phyloP scores from a whole-genome alignment of 2,797 vertebrate genomes.

The Rachycentron canadum region DNA sequence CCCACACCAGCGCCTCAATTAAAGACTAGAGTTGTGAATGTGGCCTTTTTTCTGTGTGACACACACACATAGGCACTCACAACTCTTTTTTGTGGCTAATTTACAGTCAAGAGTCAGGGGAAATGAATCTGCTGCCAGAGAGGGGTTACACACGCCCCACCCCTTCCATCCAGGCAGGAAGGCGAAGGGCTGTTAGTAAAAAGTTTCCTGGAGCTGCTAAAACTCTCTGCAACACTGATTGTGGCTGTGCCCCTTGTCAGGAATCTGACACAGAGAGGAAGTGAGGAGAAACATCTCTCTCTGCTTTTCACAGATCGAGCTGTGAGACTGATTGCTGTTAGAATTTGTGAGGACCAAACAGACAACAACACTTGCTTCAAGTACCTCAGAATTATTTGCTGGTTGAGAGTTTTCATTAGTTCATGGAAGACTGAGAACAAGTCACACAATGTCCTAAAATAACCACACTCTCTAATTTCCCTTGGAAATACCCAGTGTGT shows the following conservation, averaged over 20 bases:
- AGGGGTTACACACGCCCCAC: slow-evolving; percentile 64
- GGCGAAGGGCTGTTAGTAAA: slow-evolving; percentile 69
- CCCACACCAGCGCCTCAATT: slow-evolving; percentile 48
- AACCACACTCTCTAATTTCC: slow-evolving; percentile 68
- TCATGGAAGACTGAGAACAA: slow-evolving; percentile 46
- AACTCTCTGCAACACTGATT: slow-evolving; percentile 56
- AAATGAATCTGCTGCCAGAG: slow-evolving; percentile 69
- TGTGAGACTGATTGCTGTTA: slow-evolving; percentile 40
- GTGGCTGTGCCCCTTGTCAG: slow-evolving; percentile 72
- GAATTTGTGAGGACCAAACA: slow-evolving; percentile 29
- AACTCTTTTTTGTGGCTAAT: slow-evolving; percentile 59
- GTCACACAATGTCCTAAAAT: slow-evolving; percentile 55
- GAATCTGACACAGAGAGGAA: slow-evolving; percentile 80
- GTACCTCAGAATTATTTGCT: slow-evolving; percentile 22
- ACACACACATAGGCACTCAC: slow-evolving; percentile 54
- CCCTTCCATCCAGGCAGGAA: slow-evolving; percentile 74
- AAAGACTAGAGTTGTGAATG: slow-evolving; percentile 64
- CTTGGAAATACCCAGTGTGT: slow-evolving; percentile 76
- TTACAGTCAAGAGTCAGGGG: slow-evolving; percentile 52
- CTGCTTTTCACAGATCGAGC: slow-evolving; percentile 57
- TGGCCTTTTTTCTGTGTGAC: slow-evolving; percentile 63
- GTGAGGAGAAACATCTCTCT: slow-evolving; percentile 67
- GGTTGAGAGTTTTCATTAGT: slow-evolving; percentile 47
- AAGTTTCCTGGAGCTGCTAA: slow-evolving; percentile 59
- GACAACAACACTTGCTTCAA: slow-evolving; percentile 16